Evolutionary conservation across 2,797 vertebrate species (phyloP), one percentile per base, ranked within the genome.

Genomic region (Cuculus canorus): DNA sequence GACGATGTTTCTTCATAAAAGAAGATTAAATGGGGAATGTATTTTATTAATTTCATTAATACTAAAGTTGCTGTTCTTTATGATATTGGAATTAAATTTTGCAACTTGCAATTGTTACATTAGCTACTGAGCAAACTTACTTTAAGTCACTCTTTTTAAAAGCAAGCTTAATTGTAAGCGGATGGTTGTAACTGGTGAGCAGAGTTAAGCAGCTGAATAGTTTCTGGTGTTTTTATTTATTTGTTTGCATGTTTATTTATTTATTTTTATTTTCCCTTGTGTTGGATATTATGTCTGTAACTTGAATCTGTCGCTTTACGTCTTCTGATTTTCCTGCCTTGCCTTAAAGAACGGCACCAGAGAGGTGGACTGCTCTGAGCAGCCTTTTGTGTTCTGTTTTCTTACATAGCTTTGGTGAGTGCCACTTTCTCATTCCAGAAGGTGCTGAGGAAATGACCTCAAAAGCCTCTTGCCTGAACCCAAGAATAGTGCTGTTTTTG

Each of bases 391-490:
- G 39, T 77, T 93, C 35, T 64, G 24, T 54, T 76, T 65, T 76
- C 30, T 90, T 77, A 87, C 82, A 85, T 64, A 64, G 33, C 85
- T 91, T 94, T 92, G 83, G 66, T 77, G 68, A 91, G 82, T 90
- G 57, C 75, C 64, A 75, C 60, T 80, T 93, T 91, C n/a, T 91
- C 28, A 50, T 86, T 95, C 82, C 90, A 81, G 76, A 91, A 82
- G 76, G 65, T 91, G 85, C 82, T 94, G 87, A 95, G 76, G 73
- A 93, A 93, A 73, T 93, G 13, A 79, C 83, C 52, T 94, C 52
- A 82, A 79, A 90, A 86, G 48, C 77, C 45, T 86, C 71, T 90
- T 95, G 73, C 52, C 57, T 76, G 66, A 93, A 56, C 22, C 14
- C 60, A 72, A 68, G 68, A 82, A 45, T 70, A 85, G 66, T 57